Evolutionary conservation across 1,140 invertebrate genomes (phyloP).

Genomic region (Lineus longissimus): DNA sequence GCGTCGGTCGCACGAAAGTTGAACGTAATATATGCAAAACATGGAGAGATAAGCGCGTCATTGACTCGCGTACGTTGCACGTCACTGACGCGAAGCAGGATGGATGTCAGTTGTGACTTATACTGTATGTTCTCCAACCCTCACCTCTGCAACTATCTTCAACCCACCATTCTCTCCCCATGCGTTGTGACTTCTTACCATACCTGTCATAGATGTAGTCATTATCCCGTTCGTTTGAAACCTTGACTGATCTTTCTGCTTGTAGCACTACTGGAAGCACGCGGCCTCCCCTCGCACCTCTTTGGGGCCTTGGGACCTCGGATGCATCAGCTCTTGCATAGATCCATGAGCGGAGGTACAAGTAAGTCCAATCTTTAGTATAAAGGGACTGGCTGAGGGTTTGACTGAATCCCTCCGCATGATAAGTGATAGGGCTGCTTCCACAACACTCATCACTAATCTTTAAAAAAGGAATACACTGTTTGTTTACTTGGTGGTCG

Average conservation of each 20-base stretch:
- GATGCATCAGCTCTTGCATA: slow-evolving; percentile 94
- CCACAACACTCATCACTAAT: neutral
- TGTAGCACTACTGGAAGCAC: slow-evolving; percentile 80
- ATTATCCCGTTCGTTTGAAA: neutral
- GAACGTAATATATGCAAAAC: too few species aligned
- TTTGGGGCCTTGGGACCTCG: slow-evolving; percentile 86
- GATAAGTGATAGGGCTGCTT: neutral
- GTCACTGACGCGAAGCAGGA: too few species aligned
- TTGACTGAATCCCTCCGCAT: neutral
- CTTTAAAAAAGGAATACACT: neutral
- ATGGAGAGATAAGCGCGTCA: too few species aligned
- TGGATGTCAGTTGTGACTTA: too few species aligned
- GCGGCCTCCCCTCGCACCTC: slow-evolving; percentile 90
- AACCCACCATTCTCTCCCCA: neutral
- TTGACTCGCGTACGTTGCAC: too few species aligned
- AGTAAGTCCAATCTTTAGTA: slow-evolving; percentile 19
- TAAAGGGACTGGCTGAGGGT: neutral
- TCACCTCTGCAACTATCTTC: too few species aligned
- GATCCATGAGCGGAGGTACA: slow-evolving; percentile 68
- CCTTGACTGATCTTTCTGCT: slow-evolving; percentile 11
- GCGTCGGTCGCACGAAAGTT: too few species aligned
- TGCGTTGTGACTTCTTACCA: neutral
- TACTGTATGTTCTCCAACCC: too few species aligned
- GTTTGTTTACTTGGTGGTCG: too few species aligned
- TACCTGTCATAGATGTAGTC: neutral